These are phyloP conservation scores for Acyrthosiphon pisum DNA, from an alignment of 1,140 invertebrate species.

Conservation along the genomic window DNA sequence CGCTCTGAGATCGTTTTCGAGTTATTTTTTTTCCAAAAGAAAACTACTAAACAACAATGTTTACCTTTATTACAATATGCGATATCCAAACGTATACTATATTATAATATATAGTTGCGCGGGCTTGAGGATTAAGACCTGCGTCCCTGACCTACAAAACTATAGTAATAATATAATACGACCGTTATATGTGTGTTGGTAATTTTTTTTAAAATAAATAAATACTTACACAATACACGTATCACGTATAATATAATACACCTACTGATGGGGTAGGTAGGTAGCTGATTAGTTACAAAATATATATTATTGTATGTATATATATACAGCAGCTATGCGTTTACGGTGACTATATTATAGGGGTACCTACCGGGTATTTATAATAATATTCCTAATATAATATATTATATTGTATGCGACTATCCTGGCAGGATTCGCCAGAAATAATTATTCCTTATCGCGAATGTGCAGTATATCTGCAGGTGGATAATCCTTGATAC, in stretches of 20 bases:
- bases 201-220: not conserved
- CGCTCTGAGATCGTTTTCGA: not conserved
- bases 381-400: not conserved
- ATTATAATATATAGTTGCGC: not conserved
- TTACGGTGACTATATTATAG: not conserved
- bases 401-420: not conserved
- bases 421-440: not conserved
- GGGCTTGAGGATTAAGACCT: not conserved
- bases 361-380: not conserved
- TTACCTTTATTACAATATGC: not conserved
- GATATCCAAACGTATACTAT: not conserved
- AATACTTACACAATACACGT: not conserved
- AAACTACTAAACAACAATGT: not conserved
- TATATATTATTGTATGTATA: too few species aligned
- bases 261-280: not conserved
- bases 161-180: not conserved
- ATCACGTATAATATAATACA: too few species aligned
- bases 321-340: not conserved
- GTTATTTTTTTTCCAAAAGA: not conserved
- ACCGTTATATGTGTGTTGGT: not conserved
- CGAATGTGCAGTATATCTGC: not conserved
- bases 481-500: not conserved
- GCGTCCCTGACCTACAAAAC: not conserved
- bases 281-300: not conserved
- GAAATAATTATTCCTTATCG: conserved; percentile 4